Conservation (phyloP, 2,113 vertebrate genomes). For the Ahaetulla prasina region DNA sequence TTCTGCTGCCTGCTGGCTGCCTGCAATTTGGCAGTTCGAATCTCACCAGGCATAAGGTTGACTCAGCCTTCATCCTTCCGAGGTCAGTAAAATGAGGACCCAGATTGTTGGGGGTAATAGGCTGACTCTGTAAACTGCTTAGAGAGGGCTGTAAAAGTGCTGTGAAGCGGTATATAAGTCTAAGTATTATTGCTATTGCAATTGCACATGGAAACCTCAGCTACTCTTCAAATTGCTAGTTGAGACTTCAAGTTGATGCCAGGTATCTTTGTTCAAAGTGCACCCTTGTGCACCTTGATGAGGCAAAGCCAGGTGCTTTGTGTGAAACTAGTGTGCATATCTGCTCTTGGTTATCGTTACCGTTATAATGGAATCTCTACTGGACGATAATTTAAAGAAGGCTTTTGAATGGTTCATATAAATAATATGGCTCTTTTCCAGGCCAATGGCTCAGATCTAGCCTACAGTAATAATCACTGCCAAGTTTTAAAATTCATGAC, state of each 20-base stretch:
- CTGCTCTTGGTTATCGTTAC: not conserved
- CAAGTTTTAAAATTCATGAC: not conserved
- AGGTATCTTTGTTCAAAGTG: not conserved
- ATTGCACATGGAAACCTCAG: not conserved
- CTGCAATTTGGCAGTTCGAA: no score
- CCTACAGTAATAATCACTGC: not conserved
- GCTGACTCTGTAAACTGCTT: no score
- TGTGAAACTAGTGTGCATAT: conserved; percentile 37
- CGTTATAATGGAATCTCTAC: not conserved
- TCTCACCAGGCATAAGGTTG: no score
- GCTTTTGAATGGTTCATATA: not conserved
- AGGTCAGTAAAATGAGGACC: no score
- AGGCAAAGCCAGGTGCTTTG: not conserved
- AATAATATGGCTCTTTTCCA: not conserved
- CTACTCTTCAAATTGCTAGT: not conserved
- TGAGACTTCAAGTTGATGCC: not conserved
- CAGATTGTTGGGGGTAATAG: no score
- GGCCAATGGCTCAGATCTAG: not conserved
- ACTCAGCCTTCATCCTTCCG: no score
- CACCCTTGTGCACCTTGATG: not conserved
- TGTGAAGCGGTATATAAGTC: no score
- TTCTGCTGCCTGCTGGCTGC: no score
- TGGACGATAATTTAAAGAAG: not conserved
- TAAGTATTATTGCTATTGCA: no score
- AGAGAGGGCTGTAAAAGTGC: no score